Evolutionary conservation across 2,888 invertebrate species (phyloP).

Genomic region (Drosophila maculinotata): DNA sequence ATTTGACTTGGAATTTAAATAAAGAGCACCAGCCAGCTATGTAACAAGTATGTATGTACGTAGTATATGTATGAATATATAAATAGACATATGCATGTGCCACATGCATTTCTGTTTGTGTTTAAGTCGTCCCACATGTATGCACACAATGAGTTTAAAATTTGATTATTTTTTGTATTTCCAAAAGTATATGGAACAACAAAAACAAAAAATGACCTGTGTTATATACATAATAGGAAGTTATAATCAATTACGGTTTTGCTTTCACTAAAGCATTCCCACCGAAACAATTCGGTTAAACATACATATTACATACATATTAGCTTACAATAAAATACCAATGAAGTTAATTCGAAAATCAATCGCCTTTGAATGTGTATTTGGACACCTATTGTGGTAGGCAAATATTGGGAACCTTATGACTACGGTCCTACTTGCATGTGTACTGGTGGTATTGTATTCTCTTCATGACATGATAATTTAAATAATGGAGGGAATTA

Average conservation of each 20-base stretch:
- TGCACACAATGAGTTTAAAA: conserved; percentile 23
- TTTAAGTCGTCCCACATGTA: conserved; percentile 17
- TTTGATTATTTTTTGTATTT: conserved; percentile 55
- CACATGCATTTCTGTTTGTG: conserved; percentile 21
- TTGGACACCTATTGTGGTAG: conserved; percentile 3
- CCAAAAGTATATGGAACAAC: conserved; percentile 38
- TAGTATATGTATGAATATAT: conserved; percentile 6
- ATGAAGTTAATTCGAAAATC: conserved; percentile 65
- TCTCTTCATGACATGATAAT: background rate
- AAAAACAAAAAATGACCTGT: conserved; percentile 65
- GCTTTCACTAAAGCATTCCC: conserved; percentile 76
- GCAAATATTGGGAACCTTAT: conserved; percentile 11
- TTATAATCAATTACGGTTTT: conserved; percentile 78
- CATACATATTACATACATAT: conserved; percentile 53
- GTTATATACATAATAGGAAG: conserved; percentile 78
- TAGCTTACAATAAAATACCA: conserved; percentile 73
- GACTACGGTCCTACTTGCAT: background rate
- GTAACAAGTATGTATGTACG: conserved; percentile 7
- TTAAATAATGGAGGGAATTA: background rate
- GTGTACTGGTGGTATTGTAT: conserved; percentile 1
- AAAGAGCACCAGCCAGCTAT: conserved; percentile 6
- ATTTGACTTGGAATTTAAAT: conserved; percentile 13
- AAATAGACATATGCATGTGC: conserved; percentile 2
- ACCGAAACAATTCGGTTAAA: conserved; percentile 71
- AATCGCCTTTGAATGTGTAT: conserved; percentile 42